Base-by-base conservation (phyloP, 1,140 invertebrate genomes). In the Brachionus rotundiformis region DNA sequence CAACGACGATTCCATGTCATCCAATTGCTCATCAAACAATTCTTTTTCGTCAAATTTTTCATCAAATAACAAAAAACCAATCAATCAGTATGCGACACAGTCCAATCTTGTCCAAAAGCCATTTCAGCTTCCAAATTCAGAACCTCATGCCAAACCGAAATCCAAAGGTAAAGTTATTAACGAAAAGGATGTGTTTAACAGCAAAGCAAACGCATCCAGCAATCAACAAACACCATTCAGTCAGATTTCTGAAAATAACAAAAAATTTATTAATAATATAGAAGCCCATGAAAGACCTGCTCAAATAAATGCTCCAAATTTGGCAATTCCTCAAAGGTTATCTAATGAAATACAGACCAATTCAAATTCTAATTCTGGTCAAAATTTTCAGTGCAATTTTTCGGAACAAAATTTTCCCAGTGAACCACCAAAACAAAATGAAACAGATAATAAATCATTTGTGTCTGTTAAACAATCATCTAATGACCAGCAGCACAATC, bases 1-100 rank as follows among this genome's bases (percentile, higher is more conserved):
- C 63, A 79, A 79, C 31, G 76, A 79, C n/a, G 76, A 79, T 54
- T 79, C 76, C n/a, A 79, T 79, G 76, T 79, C 76, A 5, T 79
- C 76, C 10, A 79, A 79, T 25, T 59, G 47, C 29, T 79, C 76
- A 10, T 79, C 76, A 59, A 79, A 54, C 31, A 36, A 79, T 54
- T 79, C 76, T 5, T 63, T 39, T 79, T 33, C 76, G 4, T 79
- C 76, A 11, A 79, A 79, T 73, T 44, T 73, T 41, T 73, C 68
- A 23, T 19, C 68, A 44, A 73, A 73, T 25, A 73, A 33, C 33
- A 71, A 71, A 36, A 71, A 33, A 71, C 23, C n/a, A n/a, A n/a
- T 36, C 65, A 33, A 73, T 73, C 8, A 23, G 4, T 25, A 10
- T 25, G 10, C 19, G 5, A 16, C 36, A 73, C 41, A 39, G 31